Conservation (phyloP, 2,113 vertebrate genomes). For the Dromiciops gliroides region DNA sequence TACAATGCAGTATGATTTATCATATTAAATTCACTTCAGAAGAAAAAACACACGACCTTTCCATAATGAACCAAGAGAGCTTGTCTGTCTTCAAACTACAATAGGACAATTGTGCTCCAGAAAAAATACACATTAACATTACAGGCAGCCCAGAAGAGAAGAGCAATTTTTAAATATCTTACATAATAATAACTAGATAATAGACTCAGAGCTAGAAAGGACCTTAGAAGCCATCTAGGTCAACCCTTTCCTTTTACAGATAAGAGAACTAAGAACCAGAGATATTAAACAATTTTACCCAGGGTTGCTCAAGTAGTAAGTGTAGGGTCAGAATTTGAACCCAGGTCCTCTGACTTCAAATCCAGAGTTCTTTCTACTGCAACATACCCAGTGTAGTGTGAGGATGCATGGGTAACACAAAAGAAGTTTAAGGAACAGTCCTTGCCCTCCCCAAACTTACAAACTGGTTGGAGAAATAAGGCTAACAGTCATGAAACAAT, state of each 20-base stretch:
- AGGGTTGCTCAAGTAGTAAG: neutral
- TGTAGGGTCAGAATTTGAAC: neutral
- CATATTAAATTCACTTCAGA: slow-evolving; percentile 16
- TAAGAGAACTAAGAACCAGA: slow-evolving; percentile 4
- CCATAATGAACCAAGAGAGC: slow-evolving; percentile 55
- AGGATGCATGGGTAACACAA: neutral
- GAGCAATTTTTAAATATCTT: neutral
- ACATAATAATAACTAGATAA: neutral
- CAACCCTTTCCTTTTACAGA: neutral
- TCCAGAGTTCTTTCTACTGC: neutral
- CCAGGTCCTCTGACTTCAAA: neutral
- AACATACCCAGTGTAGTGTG: neutral
- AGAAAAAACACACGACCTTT: slow-evolving; percentile 36
- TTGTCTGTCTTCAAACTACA: slow-evolving; percentile 49
- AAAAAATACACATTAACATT: slow-evolving; percentile 40
- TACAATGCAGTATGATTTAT: slow-evolving; percentile 10
- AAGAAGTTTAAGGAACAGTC: neutral
- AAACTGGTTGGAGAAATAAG: neutral
- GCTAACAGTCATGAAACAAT: neutral
- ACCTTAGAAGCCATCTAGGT: too few relatives aligned
- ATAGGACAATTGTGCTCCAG: slow-evolving; percentile 55
- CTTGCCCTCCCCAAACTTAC: neutral
- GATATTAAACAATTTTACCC: neutral
- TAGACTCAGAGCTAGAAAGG: neutral
- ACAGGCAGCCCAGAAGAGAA: slow-evolving; percentile 54